phyloP scores from a whole-genome alignment of 2,797 vertebrate species.

The Syngnathus rostellatus region DNA sequence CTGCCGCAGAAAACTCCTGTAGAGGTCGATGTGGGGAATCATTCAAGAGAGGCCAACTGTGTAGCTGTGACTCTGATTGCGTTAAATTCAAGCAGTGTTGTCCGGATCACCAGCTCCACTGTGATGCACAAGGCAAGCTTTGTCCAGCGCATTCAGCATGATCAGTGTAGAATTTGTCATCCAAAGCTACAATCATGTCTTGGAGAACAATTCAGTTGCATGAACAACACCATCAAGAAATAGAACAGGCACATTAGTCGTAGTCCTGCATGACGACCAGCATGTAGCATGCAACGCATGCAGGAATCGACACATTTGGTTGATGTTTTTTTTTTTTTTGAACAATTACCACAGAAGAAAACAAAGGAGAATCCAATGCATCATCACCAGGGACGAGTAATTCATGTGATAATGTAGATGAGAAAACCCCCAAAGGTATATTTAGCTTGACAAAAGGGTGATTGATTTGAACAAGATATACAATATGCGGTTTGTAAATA shows the following conservation, averaged over 20 bases:
- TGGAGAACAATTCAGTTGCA: background rate
- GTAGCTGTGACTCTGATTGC: constrained; percentile 82
- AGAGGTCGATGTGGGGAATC: constrained; percentile 84
- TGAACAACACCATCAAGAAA: background rate
- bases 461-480: constrained; percentile 14
- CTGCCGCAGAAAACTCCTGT: constrained; percentile 75
- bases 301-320: constrained; percentile 21
- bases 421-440: constrained; percentile 57
- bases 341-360: constrained; percentile 45
- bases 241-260: background rate
- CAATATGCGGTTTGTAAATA: background rate
- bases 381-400: constrained; percentile 40
- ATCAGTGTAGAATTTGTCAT: background rate
- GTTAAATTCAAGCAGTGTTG: constrained; percentile 79
- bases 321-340: constrained; percentile 30
- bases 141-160: constrained; percentile 1
- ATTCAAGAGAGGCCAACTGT: constrained; percentile 76
- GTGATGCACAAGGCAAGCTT: constrained; percentile 68
- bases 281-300: constrained; percentile 44
- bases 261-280: constrained; percentile 7
- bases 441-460: constrained; percentile 12
- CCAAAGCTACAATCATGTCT: background rate
- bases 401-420: constrained; percentile 54
- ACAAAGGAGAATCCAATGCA: constrained; percentile 44
- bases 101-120: constrained; percentile 67